These are phyloP conservation scores for Nipponia nippon DNA, from an alignment of 2,113 vertebrate genomes.

Conservation along the genomic window DNA sequence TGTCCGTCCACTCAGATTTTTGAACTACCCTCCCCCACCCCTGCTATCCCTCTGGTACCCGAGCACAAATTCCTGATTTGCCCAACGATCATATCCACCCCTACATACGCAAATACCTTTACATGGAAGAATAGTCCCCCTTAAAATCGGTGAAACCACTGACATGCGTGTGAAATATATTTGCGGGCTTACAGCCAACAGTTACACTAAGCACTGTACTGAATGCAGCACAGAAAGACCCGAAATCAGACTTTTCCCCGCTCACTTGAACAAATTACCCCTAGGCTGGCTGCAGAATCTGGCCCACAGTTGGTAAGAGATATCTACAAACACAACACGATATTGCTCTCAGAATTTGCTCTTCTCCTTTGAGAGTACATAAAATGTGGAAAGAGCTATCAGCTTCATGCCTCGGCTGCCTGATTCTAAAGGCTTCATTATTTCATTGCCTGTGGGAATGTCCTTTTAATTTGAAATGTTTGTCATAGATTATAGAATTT, in stretches of 20 bases:
- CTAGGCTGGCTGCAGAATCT: not conserved
- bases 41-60: not conserved
- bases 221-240: not conserved
- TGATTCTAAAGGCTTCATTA: constrained; percentile 51
- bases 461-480: constrained; percentile 66
- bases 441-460: constrained; percentile 61
- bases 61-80: not conserved
- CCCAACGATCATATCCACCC: rapidly evolving
- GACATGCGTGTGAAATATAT: not conserved
- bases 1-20: rapidly evolving
- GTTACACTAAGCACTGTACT: rapidly evolving
- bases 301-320: not conserved
- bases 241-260: not conserved
- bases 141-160: not conserved
- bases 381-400: constrained; percentile 32
- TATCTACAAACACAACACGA: not conserved
- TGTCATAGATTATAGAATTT: constrained; percentile 54
- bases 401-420: constrained; percentile 36
- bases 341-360: constrained; percentile 8
- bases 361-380: constrained; percentile 35
- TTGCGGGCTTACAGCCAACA: not conserved
- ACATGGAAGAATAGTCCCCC: rapidly evolving
- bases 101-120: not conserved
- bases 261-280: not conserved
- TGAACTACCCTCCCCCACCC: rapidly evolving